Evolutionary conservation across 2,797 vertebrate genomes (phyloP).

Genomic region (Darevskia nairensis): DNA sequence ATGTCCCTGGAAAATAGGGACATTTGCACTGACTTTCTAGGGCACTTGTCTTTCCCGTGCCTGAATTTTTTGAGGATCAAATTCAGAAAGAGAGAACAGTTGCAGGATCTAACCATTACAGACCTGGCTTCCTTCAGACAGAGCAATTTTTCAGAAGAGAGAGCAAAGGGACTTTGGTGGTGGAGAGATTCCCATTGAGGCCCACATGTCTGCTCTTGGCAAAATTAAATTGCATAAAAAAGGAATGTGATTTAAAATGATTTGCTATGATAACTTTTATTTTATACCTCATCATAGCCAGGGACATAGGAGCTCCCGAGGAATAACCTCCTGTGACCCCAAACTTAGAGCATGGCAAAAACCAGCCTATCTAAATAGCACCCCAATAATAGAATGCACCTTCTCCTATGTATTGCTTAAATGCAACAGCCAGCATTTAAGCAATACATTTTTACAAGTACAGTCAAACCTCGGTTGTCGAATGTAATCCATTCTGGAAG

Average conservation of each 20-base stretch:
- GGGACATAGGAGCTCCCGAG: neutral
- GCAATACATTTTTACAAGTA: neutral
- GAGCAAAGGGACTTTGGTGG: neutral
- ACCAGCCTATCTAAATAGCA: neutral
- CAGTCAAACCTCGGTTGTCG: too few species aligned
- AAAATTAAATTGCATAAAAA: neutral
- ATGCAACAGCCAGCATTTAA: neutral
- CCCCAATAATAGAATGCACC: neutral
- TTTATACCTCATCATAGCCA: neutral
- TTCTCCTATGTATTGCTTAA: too few species aligned
- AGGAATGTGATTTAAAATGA: neutral
- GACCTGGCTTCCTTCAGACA: neutral
- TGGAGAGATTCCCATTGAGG: neutral
- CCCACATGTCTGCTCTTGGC: neutral
- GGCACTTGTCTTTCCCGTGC: constrained; percentile 11
- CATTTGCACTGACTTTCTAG: neutral
- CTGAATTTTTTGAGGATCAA: neutral
- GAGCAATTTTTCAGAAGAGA: neutral
- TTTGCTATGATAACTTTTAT: neutral
- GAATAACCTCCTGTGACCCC: neutral
- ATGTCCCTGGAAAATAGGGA: too few species aligned
- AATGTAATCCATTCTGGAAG: too few species aligned
- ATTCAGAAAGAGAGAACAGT: constrained; percentile 1
- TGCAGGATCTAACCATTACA: neutral
- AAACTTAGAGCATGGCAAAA: neutral